These are phyloP conservation scores for Philypnodon macrostomus DNA, from an alignment of 2,797 vertebrate genomes.

Conservation along the genomic window DNA sequence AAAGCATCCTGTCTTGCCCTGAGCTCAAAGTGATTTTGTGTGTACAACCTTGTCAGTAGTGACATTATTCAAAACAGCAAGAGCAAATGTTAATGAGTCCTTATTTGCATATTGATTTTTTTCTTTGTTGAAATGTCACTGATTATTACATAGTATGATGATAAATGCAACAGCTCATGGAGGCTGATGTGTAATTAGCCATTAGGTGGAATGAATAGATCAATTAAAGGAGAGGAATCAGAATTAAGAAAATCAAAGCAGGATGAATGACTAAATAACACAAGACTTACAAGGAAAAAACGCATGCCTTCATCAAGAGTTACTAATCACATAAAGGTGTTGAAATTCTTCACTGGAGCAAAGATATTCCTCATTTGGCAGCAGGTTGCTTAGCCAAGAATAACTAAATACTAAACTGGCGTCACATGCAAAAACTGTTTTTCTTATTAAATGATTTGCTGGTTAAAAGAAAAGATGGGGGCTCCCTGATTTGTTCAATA, in stretches of 20 bases:
- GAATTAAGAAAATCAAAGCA: slow-evolving; percentile 93
- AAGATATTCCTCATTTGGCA: slow-evolving; percentile 40
- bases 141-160: slow-evolving; percentile 99
- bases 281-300: slow-evolving; percentile 51
- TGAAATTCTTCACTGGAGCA: slow-evolving; percentile 42
- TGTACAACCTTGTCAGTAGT: slow-evolving; percentile 95
- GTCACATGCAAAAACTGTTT: slow-evolving; percentile 27
- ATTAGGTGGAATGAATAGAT: slow-evolving; percentile 99
- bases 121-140: slow-evolving; percentile 99
- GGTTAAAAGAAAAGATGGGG: slow-evolving; percentile 37
- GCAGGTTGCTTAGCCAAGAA: slow-evolving; percentile 23
- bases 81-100: slow-evolving; percentile 99
- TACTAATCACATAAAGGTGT: slow-evolving; percentile 35
- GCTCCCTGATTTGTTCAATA: slow-evolving; percentile 58
- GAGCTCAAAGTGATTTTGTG: slow-evolving; percentile 95
- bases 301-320: slow-evolving; percentile 28
- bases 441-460: slow-evolving; percentile 36
- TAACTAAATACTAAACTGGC: slow-evolving; percentile 32
- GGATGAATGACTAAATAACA: slow-evolving; percentile 62
- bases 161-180: slow-evolving; percentile 98
- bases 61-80: slow-evolving; percentile 99
- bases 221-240: slow-evolving; percentile 90
- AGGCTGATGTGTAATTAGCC: slow-evolving; percentile 99
- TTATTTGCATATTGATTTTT: slow-evolving; percentile 99
- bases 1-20: slow-evolving; percentile 78